phyloP scores from a whole-genome alignment of 2,113 vertebrate species.

The Semnornis frantzii region DNA sequence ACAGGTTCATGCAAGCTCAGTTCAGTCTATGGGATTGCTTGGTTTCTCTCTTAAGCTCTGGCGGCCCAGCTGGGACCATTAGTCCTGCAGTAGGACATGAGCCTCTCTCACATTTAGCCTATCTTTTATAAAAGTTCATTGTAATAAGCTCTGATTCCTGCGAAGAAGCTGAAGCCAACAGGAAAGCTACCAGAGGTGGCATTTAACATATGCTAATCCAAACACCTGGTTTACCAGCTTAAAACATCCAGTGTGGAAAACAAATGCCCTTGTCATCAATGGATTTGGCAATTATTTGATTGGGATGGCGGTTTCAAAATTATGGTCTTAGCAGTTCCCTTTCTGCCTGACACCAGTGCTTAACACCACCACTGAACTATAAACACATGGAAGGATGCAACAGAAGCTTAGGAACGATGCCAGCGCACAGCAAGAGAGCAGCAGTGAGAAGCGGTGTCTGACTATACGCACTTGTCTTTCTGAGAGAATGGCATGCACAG shows the following conservation, averaged over 20 bases:
- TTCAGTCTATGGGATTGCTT: background rate
- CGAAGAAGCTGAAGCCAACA: constrained; percentile 36
- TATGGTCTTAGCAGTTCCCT: background rate
- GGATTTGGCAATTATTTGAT: background rate
- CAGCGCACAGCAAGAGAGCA: constrained; percentile 12
- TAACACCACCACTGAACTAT: background rate
- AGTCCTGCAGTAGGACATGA: background rate
- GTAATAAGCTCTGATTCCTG: background rate
- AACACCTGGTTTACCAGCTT: background rate
- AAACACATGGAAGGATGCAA: background rate
- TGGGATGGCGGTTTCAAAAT: background rate
- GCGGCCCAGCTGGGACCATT: background rate
- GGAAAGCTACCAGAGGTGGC: background rate
- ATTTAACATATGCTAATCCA: background rate
- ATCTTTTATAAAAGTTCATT: background rate
- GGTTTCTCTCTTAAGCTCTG: background rate
- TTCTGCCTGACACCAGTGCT: background rate
- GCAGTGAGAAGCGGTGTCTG: constrained; percentile 31
- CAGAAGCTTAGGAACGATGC: constrained; percentile 8
- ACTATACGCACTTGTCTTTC: constrained; percentile 83
- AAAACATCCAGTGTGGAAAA: background rate
- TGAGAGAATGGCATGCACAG: constrained; percentile 81
- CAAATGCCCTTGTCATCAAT: background rate
- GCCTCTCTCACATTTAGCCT: background rate
- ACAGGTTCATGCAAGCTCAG: background rate